phyloP scores from a whole-genome alignment of 2,797 vertebrate species.

The Momotus momota region DNA sequence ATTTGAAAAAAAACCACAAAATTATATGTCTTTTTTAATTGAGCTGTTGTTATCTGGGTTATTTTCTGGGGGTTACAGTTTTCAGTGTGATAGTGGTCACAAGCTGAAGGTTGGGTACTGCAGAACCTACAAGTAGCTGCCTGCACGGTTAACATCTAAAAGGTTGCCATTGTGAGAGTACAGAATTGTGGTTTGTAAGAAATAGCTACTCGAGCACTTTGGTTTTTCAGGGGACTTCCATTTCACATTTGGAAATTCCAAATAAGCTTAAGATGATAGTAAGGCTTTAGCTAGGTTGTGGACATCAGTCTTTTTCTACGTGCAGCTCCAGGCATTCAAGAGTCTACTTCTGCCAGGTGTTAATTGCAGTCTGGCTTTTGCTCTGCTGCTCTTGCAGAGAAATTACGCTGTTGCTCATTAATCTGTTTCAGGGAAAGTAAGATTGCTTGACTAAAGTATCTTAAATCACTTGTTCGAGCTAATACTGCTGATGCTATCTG shows the following conservation, averaged over 20 bases:
- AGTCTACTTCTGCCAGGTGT: not conserved
- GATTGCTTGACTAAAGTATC: not conserved
- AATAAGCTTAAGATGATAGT: not conserved
- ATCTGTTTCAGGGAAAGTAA: not conserved
- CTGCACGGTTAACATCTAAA: not conserved
- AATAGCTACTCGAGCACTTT: not conserved
- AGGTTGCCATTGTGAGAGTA: not conserved
- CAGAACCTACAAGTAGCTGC: not conserved
- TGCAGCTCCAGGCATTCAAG: not conserved
- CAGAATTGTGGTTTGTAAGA: not conserved
- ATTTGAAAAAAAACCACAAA: not conserved
- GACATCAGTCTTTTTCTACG: not conserved
- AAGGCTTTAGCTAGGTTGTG: not conserved
- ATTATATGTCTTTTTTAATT: not conserved
- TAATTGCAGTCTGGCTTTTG: not conserved
- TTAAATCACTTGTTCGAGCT: not conserved
- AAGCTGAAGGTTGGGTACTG: not conserved
- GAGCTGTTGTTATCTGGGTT: not conserved
- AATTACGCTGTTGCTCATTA: fast-evolving
- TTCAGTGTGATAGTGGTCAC: not conserved
- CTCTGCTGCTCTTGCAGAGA: not conserved
- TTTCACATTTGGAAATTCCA: not conserved
- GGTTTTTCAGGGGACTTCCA: not conserved
- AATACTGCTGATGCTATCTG: not conserved
- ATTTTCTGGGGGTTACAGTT: not conserved